phyloP scores from a whole-genome alignment of 2,797 vertebrate genomes.

The Cyprinella venusta region DNA sequence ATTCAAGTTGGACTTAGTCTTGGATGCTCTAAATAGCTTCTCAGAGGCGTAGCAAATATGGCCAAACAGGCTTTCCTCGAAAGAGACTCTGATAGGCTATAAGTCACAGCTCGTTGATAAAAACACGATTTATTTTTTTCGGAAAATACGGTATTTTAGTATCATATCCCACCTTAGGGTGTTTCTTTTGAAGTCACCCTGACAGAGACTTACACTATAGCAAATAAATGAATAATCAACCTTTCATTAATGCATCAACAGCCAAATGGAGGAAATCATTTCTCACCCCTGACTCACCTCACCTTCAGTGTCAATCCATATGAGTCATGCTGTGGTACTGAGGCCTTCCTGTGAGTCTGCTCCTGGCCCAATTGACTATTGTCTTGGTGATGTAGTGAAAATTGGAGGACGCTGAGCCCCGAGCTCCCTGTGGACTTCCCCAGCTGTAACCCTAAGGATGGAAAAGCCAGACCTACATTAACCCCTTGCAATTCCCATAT shows the following conservation, averaged over 20 bases:
- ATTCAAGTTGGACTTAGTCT: too few species aligned
- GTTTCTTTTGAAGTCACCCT: constrained; percentile 1
- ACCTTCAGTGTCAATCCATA: constrained; percentile 35
- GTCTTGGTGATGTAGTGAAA: constrained; percentile 45
- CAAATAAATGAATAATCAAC: constrained; percentile 25
- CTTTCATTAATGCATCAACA: constrained; percentile 23
- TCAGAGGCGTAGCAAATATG: background rate
- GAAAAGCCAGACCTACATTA: constrained; percentile 56
- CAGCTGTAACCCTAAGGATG: constrained; percentile 52
- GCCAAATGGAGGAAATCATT: constrained; percentile 13
- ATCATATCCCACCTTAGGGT: background rate
- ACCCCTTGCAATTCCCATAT: constrained; percentile 43
- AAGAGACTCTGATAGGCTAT: background rate
- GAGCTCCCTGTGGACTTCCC: constrained; percentile 45
- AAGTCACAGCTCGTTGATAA: background rate
- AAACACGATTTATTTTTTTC: background rate
- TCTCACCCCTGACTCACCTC: constrained; percentile 45
- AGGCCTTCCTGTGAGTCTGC: constrained; percentile 38
- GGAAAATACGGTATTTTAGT: background rate
- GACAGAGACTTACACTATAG: background rate
- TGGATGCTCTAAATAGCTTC: background rate
- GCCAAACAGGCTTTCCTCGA: background rate
- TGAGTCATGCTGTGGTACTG: constrained; percentile 29
- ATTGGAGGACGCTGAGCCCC: constrained; percentile 40
- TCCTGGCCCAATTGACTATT: constrained; percentile 44